A percentile compares a stretch with the other conserved stretches of the same genome.
Evolutionary conservation across 2,888 invertebrate species (phyloP).

Genomic region (Agrochola lota): DNA sequence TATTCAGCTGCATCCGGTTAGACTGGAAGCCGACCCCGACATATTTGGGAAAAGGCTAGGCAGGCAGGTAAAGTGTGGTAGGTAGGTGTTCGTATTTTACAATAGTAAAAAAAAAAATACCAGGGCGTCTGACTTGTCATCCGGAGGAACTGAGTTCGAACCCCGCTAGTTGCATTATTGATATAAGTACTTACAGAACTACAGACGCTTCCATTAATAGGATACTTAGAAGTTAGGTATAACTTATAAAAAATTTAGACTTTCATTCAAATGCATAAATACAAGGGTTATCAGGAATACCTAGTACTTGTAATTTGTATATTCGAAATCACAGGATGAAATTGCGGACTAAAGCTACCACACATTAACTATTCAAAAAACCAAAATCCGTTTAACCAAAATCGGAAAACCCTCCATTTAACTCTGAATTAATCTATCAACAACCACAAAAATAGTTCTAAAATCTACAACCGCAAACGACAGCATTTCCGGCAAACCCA

Average conservation of each 20-base stretch:
- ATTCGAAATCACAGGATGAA: neutral
- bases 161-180: neutral
- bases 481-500: slow-evolving; percentile 49
- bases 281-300: no score
- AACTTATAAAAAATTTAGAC: no score
- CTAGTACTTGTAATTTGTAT: no score
- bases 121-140: neutral
- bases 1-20: no score
- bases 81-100: neutral
- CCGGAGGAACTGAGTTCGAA: neutral
- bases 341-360: neutral
- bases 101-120: neutral
- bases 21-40: no score
- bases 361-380: neutral
- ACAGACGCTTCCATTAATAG: neutral
- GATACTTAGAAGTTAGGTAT: no score
- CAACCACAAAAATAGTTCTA: slow-evolving; percentile 52
- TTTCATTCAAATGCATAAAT: no score
- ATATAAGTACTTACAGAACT: neutral
- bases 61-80: neutral
- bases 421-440: slow-evolving; percentile 28
- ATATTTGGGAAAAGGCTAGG: no score
- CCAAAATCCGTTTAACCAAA: neutral
- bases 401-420: neutral
- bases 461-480: slow-evolving; percentile 47